Evolutionary conservation across 2,888 invertebrate genomes (phyloP), one percentile per base, ranked within the genome.

Genomic region (Drosophila emarginata): DNA sequence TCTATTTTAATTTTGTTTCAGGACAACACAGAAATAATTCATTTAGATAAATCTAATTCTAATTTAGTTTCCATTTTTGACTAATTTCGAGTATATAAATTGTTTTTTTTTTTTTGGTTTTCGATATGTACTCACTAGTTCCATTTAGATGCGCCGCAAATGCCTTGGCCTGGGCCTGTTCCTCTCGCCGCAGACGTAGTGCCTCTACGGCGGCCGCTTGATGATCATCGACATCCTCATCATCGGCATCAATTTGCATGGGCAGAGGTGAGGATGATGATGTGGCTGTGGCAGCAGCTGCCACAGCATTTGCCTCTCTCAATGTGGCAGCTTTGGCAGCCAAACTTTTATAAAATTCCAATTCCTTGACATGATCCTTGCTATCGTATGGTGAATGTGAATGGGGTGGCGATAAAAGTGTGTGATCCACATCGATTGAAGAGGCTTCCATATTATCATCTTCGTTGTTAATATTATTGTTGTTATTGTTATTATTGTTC

Each of bases 121-220:
- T 90, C 90, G 92, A 92, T 92, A 91, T 92, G 91, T 92, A 93
- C 94, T 93, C 92, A 94, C 94, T 94, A 87, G 94, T 93, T 89
- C 94, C 94, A 88, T 94, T 94, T 54, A 94, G 91, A 90, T 94
- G 94, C 54, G 94, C 93, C 28, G 93, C 93, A 64, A 92, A 92
- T 57, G 92, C 93, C 76, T 93, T 93, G 62, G 90, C 83, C 68
- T 91, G 90, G 0, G 90, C 91, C 70, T 88, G 87, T 12, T 87
- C 80, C 72, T 84, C 82, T 12, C 60, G 79, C 0, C 79, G 75
- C 15, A 75, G 57, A 4, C 76, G 78, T 65, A 76, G 6, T 5
- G 72, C 77, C 67, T 80, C 78, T 9, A 70, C 72, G 1, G 78
- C 65, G 26, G 40, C 57, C 2, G 57, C 64, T 36, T 74, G 64